Base-by-base conservation (phyloP, 37 sponge, comb jelly and placozoan genomes). In the Halichondria panicea region DNA sequence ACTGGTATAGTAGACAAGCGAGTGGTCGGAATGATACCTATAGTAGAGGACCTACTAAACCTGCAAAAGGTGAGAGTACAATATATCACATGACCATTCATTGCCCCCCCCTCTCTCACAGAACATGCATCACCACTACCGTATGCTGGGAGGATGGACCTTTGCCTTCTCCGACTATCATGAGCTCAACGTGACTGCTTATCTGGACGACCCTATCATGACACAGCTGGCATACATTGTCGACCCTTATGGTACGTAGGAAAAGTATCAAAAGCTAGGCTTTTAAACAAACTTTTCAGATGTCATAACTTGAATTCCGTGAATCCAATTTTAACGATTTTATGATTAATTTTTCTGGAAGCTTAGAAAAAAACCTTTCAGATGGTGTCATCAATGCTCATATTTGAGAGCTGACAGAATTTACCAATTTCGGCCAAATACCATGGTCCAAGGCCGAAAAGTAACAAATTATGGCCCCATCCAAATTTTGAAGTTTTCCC, bases 101-200 rank as follows among this genome's bases (percentile, higher is more conserved):
- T 22, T 22, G 34, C 94, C 86, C 50, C 89, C 70, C 13, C 25
- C 45, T 52, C 43, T 71, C 48, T 28, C 53, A 30, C 72, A 92
- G 94, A 89, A 89, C 25, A 38, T 92, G 34, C 96, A 92, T 63
- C 96, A 95, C 55, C 71, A 79, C 37, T 95, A 81, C 53, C 77
- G 87, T 15, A 64, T 92, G 5, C 65, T 73, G 44, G 96, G 90
- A 67, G 91, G 91, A 0, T 95, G 96, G 96, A 92, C 92, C 1
- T 95, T 92, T 85, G 96, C 96, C 18, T 92, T 95, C 39, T 63
- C 88, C 9, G 96, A 95, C 63, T 95, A 95, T 54, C 56, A 59
- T 9, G 84, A 84, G 0, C 41, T 86, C 27, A 92, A 92, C 53
- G 44, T 95, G 55, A 95, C 96, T 4, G 68, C 28, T 7, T 6